A percentile compares a stretch with the other conserved stretches of the same genome.
phyloP scores from a whole-genome alignment of 1,140 invertebrate genomes.

The Leguminivora glycinivorella region DNA sequence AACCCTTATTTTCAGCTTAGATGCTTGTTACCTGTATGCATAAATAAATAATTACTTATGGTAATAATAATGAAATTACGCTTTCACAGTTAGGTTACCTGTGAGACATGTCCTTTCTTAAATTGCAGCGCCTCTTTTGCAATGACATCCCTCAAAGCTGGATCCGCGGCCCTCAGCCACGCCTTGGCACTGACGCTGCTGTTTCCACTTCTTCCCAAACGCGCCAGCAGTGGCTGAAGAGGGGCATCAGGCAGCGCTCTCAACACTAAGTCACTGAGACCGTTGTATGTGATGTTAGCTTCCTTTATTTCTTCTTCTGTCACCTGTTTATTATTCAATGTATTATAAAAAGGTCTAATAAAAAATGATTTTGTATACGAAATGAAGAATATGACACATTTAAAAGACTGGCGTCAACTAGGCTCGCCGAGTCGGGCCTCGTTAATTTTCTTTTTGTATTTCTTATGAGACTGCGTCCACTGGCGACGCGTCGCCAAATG shows the following conservation, averaged over 20 bases:
- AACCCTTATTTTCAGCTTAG: too few species aligned
- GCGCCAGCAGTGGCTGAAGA: slow-evolving; percentile 85
- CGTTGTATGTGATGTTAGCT: slow-evolving; percentile 85
- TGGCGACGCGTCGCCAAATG: too few species aligned
- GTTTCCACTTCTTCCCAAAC: slow-evolving; percentile 80
- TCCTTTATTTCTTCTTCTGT: slow-evolving; percentile 83
- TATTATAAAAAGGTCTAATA: slow-evolving; percentile 3
- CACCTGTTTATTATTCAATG: slow-evolving; percentile 71
- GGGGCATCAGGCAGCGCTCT: slow-evolving; percentile 88
- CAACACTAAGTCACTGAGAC: slow-evolving; percentile 87
- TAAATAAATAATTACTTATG: too few species aligned
- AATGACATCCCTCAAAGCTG: slow-evolving; percentile 87
- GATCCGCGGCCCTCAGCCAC: slow-evolving; percentile 86
- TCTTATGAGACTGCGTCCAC: too few species aligned
- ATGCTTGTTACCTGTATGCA: too few species aligned
- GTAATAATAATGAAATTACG: too few species aligned
- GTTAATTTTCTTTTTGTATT: too few species aligned
- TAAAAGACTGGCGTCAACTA: too few species aligned
- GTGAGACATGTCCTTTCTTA: slow-evolving; percentile 82
- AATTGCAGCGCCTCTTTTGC: slow-evolving; percentile 93
- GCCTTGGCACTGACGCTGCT: slow-evolving; percentile 81
- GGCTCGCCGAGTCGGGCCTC: too few species aligned
- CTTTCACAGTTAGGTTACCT: too few species aligned
- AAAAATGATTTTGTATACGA: too few species aligned
- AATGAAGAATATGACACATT: too few species aligned